Base-by-base conservation (phyloP, 2,797 vertebrate genomes). In the Pelodytes ibericus region DNA sequence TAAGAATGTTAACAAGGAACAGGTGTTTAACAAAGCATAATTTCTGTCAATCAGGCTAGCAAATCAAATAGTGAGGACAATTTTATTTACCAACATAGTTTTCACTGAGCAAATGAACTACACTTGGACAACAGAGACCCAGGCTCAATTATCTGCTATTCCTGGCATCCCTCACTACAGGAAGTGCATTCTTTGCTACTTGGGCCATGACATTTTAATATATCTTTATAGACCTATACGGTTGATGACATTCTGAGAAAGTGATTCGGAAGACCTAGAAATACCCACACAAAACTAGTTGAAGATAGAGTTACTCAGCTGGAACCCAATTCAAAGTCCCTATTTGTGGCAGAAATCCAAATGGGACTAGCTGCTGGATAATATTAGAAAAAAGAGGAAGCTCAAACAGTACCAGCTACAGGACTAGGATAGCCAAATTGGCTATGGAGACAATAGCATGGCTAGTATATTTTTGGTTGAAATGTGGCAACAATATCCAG, bases 101-200 rank as follows among this genome's bases (percentile, higher is more conserved):
- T 53, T 53, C 49, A 22, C 3, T 22, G 20, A 53, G 6, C 13
- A 2, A 53, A 24, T 3, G 49, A 53, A 20, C 3, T 24, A 5
- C 49, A 22, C n/a, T 53, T 53, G 49, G 49, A 53, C n/a, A 53
- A 44, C 41, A 44, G 41, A 44, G 41, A 44, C 41, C 41, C 10
- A 22, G 49, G 5, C 49, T 53, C n/a, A 53, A 3, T 4, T 53
- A n/a, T 5, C 49, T 9, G 4, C 22, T 22, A 24, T 53, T 53
- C 49, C 49, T 53, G 49, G 11, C n/a, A 53, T 53, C 22, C 20
- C 20, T 9, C 13, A 7, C 4, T 11, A 24, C 49, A 53, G 49
- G 49, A 53, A 53, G 20, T 53, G 49, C 22, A 53, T 53, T 24
- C 2, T 7, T 16, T 3, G 49, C 49, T 24, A 24, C 20, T 24